These are phyloP conservation scores for Paradoxurus hermaphroditus DNA, from an alignment of 2,113 vertebrate genomes.

Conservation along the genomic window DNA sequence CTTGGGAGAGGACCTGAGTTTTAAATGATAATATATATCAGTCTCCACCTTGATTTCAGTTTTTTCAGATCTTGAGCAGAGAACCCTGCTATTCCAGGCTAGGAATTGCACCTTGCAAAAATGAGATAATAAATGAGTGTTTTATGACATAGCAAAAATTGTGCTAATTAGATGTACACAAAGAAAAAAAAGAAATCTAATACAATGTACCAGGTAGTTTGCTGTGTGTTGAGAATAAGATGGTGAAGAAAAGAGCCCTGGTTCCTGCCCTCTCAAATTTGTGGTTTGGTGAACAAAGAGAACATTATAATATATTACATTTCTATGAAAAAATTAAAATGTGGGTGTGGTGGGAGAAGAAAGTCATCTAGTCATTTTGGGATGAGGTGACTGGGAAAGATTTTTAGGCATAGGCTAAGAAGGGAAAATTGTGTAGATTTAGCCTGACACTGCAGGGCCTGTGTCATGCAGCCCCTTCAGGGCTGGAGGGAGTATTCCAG, in stretches of 20 bases:
- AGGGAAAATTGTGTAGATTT: background rate
- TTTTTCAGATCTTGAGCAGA: background rate
- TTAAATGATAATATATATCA: background rate
- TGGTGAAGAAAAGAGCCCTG: background rate
- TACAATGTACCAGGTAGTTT: background rate
- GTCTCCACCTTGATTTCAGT: background rate
- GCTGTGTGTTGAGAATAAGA: background rate
- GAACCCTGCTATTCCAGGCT: background rate
- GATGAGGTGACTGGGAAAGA: background rate
- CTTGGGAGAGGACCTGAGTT: background rate
- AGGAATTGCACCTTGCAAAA: background rate
- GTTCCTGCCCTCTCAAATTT: background rate
- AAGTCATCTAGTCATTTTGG: background rate
- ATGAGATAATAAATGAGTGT: background rate
- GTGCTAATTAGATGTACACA: background rate
- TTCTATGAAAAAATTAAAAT: background rate
- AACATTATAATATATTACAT: background rate
- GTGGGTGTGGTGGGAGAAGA: background rate
- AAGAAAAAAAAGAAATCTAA: background rate
- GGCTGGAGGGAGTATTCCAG: too few species aligned
- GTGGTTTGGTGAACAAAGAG: background rate
- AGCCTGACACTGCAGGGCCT: background rate
- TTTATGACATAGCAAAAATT: background rate
- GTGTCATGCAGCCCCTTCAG: background rate
- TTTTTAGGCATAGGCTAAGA: background rate